Evolutionary conservation across 2,888 invertebrate species (phyloP).

Genomic region (Nezara viridula): DNA sequence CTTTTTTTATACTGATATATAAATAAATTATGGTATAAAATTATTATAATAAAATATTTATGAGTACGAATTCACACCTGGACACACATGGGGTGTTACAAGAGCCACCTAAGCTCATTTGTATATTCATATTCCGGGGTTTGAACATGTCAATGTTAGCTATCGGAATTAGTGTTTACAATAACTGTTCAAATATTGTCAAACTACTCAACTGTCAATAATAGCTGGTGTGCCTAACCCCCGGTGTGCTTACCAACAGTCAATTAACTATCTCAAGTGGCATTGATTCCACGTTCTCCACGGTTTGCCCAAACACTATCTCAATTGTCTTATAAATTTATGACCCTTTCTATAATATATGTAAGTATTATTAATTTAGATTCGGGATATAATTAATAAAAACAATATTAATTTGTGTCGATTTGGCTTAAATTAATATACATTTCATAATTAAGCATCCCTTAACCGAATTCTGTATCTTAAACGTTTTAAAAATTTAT

Average conservation of each 20-base stretch:
- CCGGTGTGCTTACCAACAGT: slow-evolving; percentile 2
- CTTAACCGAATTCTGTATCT: too few relatives aligned
- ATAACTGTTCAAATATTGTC: slow-evolving; percentile 35
- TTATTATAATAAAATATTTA: neutral
- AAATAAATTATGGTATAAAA: too few relatives aligned
- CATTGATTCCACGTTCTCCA: neutral
- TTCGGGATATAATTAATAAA: too few relatives aligned
- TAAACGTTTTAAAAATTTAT: too few relatives aligned
- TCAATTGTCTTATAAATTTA: neutral
- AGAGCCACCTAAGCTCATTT: neutral
- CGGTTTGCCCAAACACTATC: neutral
- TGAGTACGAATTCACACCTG: neutral
- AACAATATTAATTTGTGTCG: too few relatives aligned
- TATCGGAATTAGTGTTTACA: slow-evolving; percentile 3
- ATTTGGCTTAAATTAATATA: too few relatives aligned
- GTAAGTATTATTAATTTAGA: neutral
- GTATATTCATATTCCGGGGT: slow-evolving; percentile 23
- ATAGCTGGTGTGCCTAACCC: slow-evolving; percentile 13
- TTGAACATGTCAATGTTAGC: slow-evolving; percentile 35
- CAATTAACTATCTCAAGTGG: slow-evolving; percentile 11
- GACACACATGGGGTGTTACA: neutral
- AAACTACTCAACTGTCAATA: slow-evolving; percentile 28
- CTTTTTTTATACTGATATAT: too few relatives aligned
- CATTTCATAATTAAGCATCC: too few relatives aligned
- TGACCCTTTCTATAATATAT: neutral